Percentiles rank a stretch among this genome's conserved stretches.
Conservation (phyloP, 2,113 vertebrate genomes). For the Haplotaxodon microlepis region DNA sequence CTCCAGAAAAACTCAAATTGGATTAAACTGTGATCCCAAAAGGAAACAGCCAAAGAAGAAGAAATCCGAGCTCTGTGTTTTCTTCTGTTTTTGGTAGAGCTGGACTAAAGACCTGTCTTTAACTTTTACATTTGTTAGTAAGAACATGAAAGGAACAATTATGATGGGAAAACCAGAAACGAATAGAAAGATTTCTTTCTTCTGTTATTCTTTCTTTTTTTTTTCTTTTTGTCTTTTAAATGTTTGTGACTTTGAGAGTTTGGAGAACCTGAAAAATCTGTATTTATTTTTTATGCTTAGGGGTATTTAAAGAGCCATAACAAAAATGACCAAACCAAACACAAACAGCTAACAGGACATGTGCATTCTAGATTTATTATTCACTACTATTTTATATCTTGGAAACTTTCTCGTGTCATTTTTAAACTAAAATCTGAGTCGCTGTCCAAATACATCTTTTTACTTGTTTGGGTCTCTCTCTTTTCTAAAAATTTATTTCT, state of each 20-base stretch:
- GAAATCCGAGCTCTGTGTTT: not conserved
- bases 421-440: not conserved
- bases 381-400: not conserved
- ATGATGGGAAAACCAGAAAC: not conserved
- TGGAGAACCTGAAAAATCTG: not conserved
- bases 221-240: not conserved
- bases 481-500: fast-evolving
- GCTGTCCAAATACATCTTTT: not conserved
- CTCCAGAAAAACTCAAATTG: not conserved
- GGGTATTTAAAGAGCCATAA: not conserved
- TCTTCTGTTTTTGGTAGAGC: not conserved
- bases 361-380: not conserved
- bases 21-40: not conserved
- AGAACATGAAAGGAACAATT: not conserved
- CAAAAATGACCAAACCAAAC: not conserved
- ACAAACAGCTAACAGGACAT: not conserved
- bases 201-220: not conserved
- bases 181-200: not conserved
- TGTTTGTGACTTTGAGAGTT: not conserved
- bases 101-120: not conserved
- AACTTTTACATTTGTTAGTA: not conserved
- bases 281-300: not conserved
- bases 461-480: not conserved
- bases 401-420: not conserved
- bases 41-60: not conserved